Percentiles rank a stretch among this genome's conserved stretches.
phyloP scores from a whole-genome alignment of 2,888 invertebrate genomes.

The Dendrolimus houi region DNA sequence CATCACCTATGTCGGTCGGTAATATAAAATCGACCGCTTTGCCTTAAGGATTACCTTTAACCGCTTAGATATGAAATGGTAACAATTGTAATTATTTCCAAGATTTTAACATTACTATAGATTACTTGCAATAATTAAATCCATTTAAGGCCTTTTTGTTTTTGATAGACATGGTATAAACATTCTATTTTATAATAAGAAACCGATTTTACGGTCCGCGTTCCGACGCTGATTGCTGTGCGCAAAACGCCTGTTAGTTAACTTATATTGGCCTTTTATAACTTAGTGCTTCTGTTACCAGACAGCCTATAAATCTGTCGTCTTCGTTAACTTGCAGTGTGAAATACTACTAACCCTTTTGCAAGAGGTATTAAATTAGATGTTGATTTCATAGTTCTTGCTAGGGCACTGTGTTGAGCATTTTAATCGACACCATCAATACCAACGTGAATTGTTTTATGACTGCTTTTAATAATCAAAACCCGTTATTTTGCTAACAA shows the following conservation, averaged over 20 bases:
- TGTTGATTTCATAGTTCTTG: slow-evolving; percentile 1
- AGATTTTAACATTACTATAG: too few relatives aligned
- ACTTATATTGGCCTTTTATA: slow-evolving; percentile 22
- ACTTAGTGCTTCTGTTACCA: slow-evolving; percentile 15
- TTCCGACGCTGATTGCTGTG: slow-evolving; percentile 21
- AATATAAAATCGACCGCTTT: too few relatives aligned
- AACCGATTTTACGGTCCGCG: background rate
- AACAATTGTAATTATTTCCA: too few relatives aligned
- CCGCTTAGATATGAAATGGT: too few relatives aligned
- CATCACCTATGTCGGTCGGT: too few relatives aligned
- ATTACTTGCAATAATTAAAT: too few relatives aligned
- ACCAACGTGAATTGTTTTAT: background rate
- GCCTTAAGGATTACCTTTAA: too few relatives aligned
- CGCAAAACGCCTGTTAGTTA: slow-evolving; percentile 6
- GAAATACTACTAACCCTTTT: slow-evolving; percentile 12
- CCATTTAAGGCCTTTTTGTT: too few relatives aligned
- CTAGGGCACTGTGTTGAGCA: background rate
- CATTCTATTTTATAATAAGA: background rate
- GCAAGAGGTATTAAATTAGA: slow-evolving; percentile 8
- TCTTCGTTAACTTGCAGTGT: slow-evolving; percentile 10
- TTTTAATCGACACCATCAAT: background rate
- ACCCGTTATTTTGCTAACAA: too few relatives aligned
- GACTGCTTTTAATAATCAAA: background rate
- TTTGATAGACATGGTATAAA: too few relatives aligned
- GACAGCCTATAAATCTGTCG: slow-evolving; percentile 15